A percentile compares a stretch with the other conserved stretches of the same genome.
Conservation (phyloP, 2,113 vertebrate species). For the Onychostruthus taczanowskii region DNA sequence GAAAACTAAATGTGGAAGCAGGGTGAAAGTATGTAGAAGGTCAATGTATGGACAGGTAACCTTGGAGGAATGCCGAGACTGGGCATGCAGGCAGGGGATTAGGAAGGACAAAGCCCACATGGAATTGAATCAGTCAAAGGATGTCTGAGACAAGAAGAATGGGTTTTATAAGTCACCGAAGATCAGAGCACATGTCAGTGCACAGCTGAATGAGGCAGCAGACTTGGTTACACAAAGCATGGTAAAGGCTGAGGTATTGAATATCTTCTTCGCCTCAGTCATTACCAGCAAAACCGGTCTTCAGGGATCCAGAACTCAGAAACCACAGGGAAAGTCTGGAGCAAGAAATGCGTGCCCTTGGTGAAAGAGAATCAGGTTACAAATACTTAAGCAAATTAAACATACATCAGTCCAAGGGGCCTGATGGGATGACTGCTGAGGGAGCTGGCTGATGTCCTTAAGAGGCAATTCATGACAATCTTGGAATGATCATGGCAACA, state of each 20-base stretch:
- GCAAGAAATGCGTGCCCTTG: neutral
- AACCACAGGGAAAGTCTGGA: neutral
- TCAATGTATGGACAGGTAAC: neutral
- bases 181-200: neutral
- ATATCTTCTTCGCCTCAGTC: neutral
- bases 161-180: rapidly evolving
- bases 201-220: neutral
- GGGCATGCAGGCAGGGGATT: neutral
- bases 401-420: rapidly evolving
- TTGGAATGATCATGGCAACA: neutral
- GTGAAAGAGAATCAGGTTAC: neutral
- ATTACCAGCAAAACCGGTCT: neutral
- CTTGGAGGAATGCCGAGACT: neutral
- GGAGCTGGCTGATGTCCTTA: neutral
- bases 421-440: neutral
- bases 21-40: neutral
- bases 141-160: neutral
- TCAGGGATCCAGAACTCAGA: neutral
- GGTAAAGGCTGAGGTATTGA: neutral
- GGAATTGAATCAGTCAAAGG: neutral
- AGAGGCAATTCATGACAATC: neutral
- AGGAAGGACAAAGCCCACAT: neutral
- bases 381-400: neutral
- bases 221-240: neutral
- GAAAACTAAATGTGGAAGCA: neutral